These are phyloP conservation scores for Clivina fossor DNA, from an alignment of 2,888 invertebrate species.

Conservation along the genomic window DNA sequence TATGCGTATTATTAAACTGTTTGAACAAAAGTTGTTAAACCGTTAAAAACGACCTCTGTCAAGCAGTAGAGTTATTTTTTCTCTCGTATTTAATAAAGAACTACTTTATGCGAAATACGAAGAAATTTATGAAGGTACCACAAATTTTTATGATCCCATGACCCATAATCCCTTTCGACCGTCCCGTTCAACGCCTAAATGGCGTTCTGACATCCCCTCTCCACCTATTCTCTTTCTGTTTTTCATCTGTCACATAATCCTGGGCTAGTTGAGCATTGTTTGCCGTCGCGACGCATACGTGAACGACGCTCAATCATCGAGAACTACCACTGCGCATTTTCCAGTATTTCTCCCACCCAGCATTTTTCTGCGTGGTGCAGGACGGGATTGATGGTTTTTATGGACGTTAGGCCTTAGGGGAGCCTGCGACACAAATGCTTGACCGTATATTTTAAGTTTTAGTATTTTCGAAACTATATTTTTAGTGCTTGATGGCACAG, in stretches of 20 bases:
- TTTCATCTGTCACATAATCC: slow-evolving; percentile 17
- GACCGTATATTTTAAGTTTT: no score
- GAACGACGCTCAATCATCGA: slow-evolving; percentile 9
- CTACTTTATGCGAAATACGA: no score
- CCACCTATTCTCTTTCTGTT: no score
- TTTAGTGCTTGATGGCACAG: no score
- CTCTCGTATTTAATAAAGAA: no score
- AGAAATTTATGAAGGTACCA: no score
- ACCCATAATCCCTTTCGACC: background rate
- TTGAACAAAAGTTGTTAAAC: background rate
- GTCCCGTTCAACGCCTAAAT: background rate
- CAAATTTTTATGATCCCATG: background rate
- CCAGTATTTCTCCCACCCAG: background rate
- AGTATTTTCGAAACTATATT: no score
- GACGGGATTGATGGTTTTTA: slow-evolving; percentile 10
- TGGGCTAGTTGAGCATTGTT: slow-evolving; percentile 4
- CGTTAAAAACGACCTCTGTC: background rate
- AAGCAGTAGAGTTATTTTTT: background rate
- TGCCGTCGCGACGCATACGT: background rate
- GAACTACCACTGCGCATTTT: background rate
- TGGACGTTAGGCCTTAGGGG: background rate
- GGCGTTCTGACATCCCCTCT: no score
- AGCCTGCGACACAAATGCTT: no score
- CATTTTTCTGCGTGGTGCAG: no score
- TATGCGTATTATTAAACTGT: background rate